Base-by-base conservation (phyloP, 2,113 vertebrate genomes). In the Oenanthe oenanthe region DNA sequence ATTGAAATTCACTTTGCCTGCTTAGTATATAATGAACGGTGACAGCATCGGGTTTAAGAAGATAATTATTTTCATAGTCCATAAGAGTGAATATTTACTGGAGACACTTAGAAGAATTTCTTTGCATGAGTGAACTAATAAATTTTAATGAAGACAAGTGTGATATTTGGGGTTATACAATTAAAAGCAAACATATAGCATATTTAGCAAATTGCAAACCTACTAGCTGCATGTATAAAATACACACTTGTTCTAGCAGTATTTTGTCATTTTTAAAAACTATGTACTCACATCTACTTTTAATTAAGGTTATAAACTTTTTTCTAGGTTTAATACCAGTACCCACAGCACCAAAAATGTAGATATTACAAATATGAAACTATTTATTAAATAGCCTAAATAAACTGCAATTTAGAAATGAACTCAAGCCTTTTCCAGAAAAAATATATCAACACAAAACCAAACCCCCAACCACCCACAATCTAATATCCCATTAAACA, bases 141-240 rank as follows among this genome's bases (percentile, higher is more conserved):
- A 38, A 95, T 88, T 95, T 94, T 97, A 96, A 95, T 91, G 93
- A 92, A 95, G 75, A 53, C 62, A 85, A 94, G 78, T 80, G 56
- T 43, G 48, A 88, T 91, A 89, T 93, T 82, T 76, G 40, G 58
- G 67, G 72, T 92, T 78, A 94, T 34, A 75, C 77, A 92, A 93
- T 76, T 93, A 92, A 92, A 95, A 91, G 58, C 36, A 93, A 92
- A 89, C 48, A 93, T 60, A 91, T 7, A 94, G 58, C 18, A 11
- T 83, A 90, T 79, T 95, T 91, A 82, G 38, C 58, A 92, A 94
- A 78, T 34, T 65, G 57, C 93, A 95, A 96, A 36, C 38, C 28
- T 66, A 70, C 13, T 61, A 36, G 50, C 21, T 89, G 31, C 40
- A 65, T 81, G 36, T 50, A 40, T 50, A 88, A 92, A 91, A 84